Base-by-base conservation (phyloP, 2,888 invertebrate genomes). In the Archips xylosteana region DNA sequence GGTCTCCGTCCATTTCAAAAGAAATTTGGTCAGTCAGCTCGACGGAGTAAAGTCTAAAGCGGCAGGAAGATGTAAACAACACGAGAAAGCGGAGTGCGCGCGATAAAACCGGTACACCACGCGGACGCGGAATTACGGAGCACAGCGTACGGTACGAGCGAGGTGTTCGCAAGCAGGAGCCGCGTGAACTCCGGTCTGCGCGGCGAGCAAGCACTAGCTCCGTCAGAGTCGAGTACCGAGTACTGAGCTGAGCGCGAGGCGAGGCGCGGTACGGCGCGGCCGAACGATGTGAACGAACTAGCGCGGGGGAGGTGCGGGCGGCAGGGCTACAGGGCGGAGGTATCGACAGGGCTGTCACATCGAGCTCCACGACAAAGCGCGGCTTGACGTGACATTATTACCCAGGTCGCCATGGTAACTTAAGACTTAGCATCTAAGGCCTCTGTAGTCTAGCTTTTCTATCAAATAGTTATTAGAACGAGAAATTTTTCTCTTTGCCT, bases 1-100 rank as follows among this genome's bases (percentile, higher is more conserved):
- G 77, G 80, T 92, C 91, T 78, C 87, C 89, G 79, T 92, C 93
- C 92, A 93, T 92, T 42, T 73, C 75, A 77, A 75, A 80, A 60
- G 49, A 45, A 42, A 15, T 42, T 39, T 57, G 57, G 54, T 73
- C 54, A 63, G 32, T 66, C 69, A 68, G 73, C n/a, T 39, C 60
- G 39, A 45, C 59, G 54, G 59, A 60, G 59, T 32, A 36, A 57
- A 49, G 34, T 9, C 54, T n/a, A n/a, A 8, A 54, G 23, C 42
- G 9, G 12, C 54, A 23, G 39, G 23, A n/a, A 36, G 54, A 51
- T 34, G 81, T 81, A 82, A 78, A 78, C 79, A 79, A 76, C 77
- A 82, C 76, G 79, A 79, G 80, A 87, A 78, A 82, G 78, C 70
- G 34, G 59, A 68, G 57, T 39, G 80, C 85, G 83, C 88, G 81